phyloP scores from a whole-genome alignment of 2,797 vertebrate species.

The Iguana delicatissima region DNA sequence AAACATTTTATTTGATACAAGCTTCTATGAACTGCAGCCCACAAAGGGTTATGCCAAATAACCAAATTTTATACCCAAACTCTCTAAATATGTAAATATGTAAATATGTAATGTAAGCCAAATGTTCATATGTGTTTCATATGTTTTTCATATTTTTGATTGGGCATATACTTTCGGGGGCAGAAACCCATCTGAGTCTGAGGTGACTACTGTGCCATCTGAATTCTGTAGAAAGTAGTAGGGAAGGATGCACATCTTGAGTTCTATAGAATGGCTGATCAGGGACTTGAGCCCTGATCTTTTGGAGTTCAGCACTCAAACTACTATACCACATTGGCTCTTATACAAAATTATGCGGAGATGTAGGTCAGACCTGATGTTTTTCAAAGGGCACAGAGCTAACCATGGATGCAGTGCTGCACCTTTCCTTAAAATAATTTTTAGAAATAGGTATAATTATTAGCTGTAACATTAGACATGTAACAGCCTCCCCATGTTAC shows the following conservation, averaged over 20 bases:
- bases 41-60: background rate
- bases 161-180: background rate
- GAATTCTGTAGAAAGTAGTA: background rate
- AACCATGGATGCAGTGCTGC: conserved; percentile 21
- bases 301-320: no score
- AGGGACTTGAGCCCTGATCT: no score
- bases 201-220: conserved; percentile 4
- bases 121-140: no score
- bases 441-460: conserved; percentile 16
- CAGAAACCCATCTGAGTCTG: background rate
- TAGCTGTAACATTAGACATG: background rate
- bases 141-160: conserved; percentile 15
- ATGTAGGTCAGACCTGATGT: conserved; percentile 43
- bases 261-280: conserved; percentile 14
- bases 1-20: no score
- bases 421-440: conserved; percentile 5
- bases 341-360: background rate
- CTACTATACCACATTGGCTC: no score
- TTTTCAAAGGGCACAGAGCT: conserved; percentile 34
- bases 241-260: conserved; percentile 28
- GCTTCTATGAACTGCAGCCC: no score
- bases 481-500: background rate
- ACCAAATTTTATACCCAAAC: no score
- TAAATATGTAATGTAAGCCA: no score
- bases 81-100: no score